Evolutionary conservation across 2,888 invertebrate species (phyloP).

Genomic region (Lithophane semibrunnea): DNA sequence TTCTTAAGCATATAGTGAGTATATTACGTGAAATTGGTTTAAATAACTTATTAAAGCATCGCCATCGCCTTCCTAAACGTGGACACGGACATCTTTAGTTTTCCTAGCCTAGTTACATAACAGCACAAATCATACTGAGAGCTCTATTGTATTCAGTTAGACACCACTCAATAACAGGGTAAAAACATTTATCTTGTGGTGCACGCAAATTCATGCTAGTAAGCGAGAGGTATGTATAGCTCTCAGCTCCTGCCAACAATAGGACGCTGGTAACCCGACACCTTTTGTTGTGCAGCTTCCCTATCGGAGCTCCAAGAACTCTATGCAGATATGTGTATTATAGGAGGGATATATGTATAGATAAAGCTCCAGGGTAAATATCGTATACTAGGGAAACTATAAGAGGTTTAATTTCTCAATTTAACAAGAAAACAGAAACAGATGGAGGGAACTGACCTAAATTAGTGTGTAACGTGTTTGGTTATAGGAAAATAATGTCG

Average conservation of each 20-base stretch:
- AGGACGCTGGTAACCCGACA: slow-evolving; percentile 43
- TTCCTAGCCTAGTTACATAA: neutral
- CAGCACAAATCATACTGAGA: slow-evolving; percentile 15
- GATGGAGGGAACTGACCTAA: slow-evolving; percentile 1
- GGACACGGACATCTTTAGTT: neutral
- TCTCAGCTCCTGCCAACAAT: slow-evolving; percentile 37
- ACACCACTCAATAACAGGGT: slow-evolving; percentile 44
- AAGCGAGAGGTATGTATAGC: slow-evolving; percentile 6
- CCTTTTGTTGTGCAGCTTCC: slow-evolving; percentile 55
- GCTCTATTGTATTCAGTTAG: slow-evolving; percentile 42
- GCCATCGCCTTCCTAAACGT: neutral
- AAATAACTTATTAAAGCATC: neutral
- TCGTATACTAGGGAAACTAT: neutral
- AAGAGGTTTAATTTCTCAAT: neutral
- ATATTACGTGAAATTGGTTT: neutral
- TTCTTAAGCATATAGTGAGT: neutral
- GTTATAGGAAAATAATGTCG: neutral
- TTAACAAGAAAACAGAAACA: neutral
- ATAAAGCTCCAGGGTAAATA: slow-evolving; percentile 16
- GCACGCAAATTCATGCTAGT: slow-evolving; percentile 29
- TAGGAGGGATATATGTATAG: neutral
- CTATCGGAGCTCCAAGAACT: slow-evolving; percentile 18
- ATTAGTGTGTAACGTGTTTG: neutral
- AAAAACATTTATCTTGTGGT: slow-evolving; percentile 35
- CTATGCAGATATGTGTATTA: slow-evolving; percentile 5